Evolutionary conservation across 2,888 invertebrate genomes (phyloP).

Genomic region (Timema cristinae): DNA sequence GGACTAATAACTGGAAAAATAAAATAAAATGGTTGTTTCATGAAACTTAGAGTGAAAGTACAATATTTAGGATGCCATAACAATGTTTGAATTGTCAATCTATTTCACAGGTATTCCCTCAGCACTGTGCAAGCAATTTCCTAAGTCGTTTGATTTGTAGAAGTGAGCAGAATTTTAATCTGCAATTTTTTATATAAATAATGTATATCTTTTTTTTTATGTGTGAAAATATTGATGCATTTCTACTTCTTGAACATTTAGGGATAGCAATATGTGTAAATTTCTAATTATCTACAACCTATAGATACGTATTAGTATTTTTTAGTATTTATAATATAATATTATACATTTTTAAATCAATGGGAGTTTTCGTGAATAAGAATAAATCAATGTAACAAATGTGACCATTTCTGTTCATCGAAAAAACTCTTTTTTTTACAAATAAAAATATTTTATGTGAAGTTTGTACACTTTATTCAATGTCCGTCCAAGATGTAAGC

Average conservation of each 20-base stretch:
- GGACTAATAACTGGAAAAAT: too few relatives aligned
- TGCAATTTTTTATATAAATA: conserved; percentile 15
- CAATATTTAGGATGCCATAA: too few relatives aligned
- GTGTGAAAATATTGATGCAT: conserved; percentile 31
- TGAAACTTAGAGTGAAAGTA: too few relatives aligned
- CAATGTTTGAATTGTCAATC: too few relatives aligned
- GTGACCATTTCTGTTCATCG: conserved; percentile 1
- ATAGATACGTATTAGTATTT: conserved; percentile 22
- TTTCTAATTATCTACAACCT: conserved; percentile 21
- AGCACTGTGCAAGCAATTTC: conserved; percentile 18
- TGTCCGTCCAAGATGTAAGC: too few relatives aligned
- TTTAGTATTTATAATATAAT: conserved; percentile 27
- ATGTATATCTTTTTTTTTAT: conserved; percentile 21
- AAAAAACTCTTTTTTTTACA: conserved; percentile 11
- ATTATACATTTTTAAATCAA: conserved; percentile 29
- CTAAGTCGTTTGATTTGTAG: conserved; percentile 31
- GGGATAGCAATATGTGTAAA: conserved; percentile 36
- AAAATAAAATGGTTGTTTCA: too few relatives aligned
- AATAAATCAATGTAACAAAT: conserved; percentile 10
- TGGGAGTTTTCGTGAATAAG: conserved; percentile 19
- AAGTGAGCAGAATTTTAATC: conserved; percentile 23
- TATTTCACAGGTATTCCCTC: too few relatives aligned
- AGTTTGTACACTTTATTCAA: neutral
- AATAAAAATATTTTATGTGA: conserved; percentile 16
- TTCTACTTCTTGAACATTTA: conserved; percentile 51